Evolutionary conservation across 2,113 vertebrate genomes (phyloP), one percentile per base, ranked within the genome.

Genomic region (Phocoena phocoena): DNA sequence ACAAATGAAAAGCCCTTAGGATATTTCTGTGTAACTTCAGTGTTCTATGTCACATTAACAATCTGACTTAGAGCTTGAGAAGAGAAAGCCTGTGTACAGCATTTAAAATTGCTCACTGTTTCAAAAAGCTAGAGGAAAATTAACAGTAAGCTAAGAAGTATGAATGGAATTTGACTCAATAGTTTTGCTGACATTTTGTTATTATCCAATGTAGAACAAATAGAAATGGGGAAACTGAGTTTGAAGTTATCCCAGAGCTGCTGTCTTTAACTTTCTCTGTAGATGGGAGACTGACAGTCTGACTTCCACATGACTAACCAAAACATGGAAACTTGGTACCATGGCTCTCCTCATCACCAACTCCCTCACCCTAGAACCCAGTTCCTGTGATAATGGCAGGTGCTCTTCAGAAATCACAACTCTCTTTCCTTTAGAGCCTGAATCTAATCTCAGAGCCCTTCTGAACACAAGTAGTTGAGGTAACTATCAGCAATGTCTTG

Each of bases 1-100:
- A 18, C 5, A 38, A 76, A 93, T 36, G 21, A 77, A 88, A 93
- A 84, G 17, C 5, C 36, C 18, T 65, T 60, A 26, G 14, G 11
- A 28, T 88, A n/a, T 70, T 79, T 84, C 77, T 68, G 15, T n/a
- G 5, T 50, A 63, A 81, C 6, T 63, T 93, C 21, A 73, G 3
- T 38, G 31, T 41, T 84, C 38, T 88, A 13, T 90, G 20, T 63
- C 50, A 85, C n/a, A 53, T 93, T 28, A 70, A 62, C 73, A 62
- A 55, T 47, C 26, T 50, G n/a, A 36, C 6, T 60, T 70, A 76
- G 33, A 47, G 58, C 18, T 60, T 41, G 3, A 53, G 80, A 79
- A 11, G 53, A 79, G 25, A 41, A 90, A 65, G 3, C 60, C 31
- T 96, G 5, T 20, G 4, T 26, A n/a, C 4, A 21, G 5, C 50